Evolutionary conservation across 2,113 vertebrate genomes (phyloP), one percentile per base, ranked within the genome.

Genomic region (Colistium nudipinnis): DNA sequence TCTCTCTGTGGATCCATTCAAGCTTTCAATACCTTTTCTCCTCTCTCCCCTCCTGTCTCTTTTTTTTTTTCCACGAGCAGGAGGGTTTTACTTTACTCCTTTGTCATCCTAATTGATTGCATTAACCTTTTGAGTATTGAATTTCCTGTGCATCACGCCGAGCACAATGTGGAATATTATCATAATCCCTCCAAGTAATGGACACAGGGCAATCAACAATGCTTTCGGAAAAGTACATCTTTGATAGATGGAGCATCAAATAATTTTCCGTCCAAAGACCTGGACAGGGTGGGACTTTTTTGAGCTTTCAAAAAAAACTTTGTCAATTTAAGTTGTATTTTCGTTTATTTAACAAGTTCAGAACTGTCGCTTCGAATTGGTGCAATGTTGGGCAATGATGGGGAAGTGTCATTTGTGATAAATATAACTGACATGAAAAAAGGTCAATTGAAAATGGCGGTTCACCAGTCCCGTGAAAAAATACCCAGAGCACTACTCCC

Each of bases 41-140:
- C 74, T 87, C 79, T 82, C 83, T 90, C 91, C 91, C 91, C 90
- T 90, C 90, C 86, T 89, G 90, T 89, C 87, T 92, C 92, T 89
- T 91, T 93, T 95, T 94, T 89, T 91, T 93, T 95, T 94, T 94
- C 93, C 95, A 95, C 94, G 86, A 96, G 96, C 95, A 96, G 93
- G 93, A 95, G 96, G 95, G 95, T 95, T 97, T 97, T 96, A 95
- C 95, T 97, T 97, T 93, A 96, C 96, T 97, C 96, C 95, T 97
- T 97, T 97, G 96, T 98, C 96, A 97, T 97, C 96, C 95, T 98
- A 98, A 98, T 98, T 98, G 97, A 98, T 98, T 98, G 96, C 96
- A 98, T 98, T 98, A 98, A 98, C 97, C 97, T 98, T 98, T 98
- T 96, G 96, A 95, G 96, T 98, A 98, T 98, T 97, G 96, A 96